Percentiles rank a stretch among this genome's conserved stretches.
These are phyloP conservation scores for Willowsia nigromaculata DNA, from an alignment of 2,888 invertebrate genomes.

Conservation along the genomic window DNA sequence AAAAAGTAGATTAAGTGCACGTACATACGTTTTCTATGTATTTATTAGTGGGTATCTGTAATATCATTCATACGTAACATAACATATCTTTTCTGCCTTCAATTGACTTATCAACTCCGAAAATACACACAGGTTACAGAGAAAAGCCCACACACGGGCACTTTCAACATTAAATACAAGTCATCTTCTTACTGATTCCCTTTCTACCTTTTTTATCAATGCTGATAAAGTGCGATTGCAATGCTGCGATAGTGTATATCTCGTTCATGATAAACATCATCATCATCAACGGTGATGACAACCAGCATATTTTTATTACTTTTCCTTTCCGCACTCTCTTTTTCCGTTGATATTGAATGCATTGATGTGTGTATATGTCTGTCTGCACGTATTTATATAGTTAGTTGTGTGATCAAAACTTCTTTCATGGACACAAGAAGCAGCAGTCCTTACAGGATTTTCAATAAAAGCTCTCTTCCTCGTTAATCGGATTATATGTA, in stretches of 20 bases:
- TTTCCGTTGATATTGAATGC: not conserved
- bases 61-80: not conserved
- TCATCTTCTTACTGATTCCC: not conserved
- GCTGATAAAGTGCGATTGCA: conserved; percentile 11
- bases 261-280: not conserved
- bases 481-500: not conserved
- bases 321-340: not conserved
- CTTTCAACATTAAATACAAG: not conserved
- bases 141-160: not conserved
- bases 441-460: not conserved
- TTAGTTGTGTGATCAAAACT: not conserved
- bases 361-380: not conserved
- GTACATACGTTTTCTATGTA: not conserved
- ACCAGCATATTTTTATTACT: not conserved
- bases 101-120: not conserved
- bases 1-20: not conserved
- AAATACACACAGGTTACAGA: not conserved
- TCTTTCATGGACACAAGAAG: conserved; percentile 1
- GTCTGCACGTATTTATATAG: not conserved
- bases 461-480: conserved; percentile 5
- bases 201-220: conserved; percentile 1
- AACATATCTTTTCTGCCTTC: not conserved
- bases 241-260: conserved; percentile 13
- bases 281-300: not conserved
- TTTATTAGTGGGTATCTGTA: not conserved